phyloP scores from a whole-genome alignment of 2,797 vertebrate genomes.

The Spinibarbus caldwelli region DNA sequence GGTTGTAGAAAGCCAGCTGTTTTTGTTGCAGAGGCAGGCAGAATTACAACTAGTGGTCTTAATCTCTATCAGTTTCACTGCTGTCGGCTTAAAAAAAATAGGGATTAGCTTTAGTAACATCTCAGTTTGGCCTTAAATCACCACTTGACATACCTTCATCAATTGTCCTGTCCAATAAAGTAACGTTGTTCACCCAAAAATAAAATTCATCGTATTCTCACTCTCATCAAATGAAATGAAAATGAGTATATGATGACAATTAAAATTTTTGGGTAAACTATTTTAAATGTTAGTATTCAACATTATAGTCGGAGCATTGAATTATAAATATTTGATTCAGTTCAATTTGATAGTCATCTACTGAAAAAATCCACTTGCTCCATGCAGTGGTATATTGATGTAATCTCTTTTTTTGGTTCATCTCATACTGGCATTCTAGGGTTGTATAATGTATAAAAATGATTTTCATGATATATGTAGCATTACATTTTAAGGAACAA shows the following conservation, averaged over 20 bases:
- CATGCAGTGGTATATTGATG: neutral
- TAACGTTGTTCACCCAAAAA: neutral
- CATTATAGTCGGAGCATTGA: neutral
- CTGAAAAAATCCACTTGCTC: neutral
- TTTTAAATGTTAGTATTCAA: neutral
- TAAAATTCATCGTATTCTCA: neutral
- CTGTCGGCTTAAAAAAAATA: conserved; percentile 12
- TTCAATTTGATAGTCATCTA: neutral
- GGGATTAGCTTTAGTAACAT: conserved; percentile 30
- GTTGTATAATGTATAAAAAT: conserved; percentile 72
- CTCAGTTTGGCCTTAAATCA: neutral
- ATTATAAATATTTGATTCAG: neutral
- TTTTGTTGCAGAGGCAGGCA: conserved; percentile 41
- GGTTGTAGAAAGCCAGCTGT: conserved; percentile 53
- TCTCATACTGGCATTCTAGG: conserved; percentile 54
- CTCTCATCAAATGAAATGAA: neutral
- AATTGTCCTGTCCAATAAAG: neutral
- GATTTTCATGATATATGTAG: conserved; percentile 29
- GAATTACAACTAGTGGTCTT: conserved; percentile 53
- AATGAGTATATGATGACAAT: neutral
- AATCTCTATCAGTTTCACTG: conserved; percentile 52
- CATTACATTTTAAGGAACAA: neutral
- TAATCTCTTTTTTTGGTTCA: conserved; percentile 69
- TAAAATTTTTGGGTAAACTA: neutral
- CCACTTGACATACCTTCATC: neutral